A percentile compares a stretch with the other conserved stretches of the same genome.
Evolutionary conservation across 2,113 vertebrate genomes (phyloP).

Genomic region (Scophthalmus maximus): DNA sequence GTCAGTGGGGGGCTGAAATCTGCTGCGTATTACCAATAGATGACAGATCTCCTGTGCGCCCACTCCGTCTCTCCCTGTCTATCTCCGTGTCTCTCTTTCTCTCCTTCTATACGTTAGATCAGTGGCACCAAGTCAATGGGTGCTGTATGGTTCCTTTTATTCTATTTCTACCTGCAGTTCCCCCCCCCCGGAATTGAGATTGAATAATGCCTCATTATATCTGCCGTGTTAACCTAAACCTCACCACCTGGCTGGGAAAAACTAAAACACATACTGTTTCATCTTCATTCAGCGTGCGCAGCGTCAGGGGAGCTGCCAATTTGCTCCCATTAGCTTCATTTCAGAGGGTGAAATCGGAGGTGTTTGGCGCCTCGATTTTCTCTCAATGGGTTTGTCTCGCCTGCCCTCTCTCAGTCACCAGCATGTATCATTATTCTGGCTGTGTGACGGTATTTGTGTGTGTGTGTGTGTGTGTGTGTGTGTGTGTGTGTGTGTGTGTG

Average conservation of each 20-base stretch:
- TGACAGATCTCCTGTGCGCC: conserved; percentile 36
- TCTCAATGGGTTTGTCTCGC: conserved; percentile 35
- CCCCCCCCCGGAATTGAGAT: too few relatives aligned
- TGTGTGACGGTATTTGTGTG: not conserved
- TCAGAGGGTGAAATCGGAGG: conserved; percentile 4
- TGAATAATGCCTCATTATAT: not conserved
- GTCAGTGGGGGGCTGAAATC: conserved; percentile 44
- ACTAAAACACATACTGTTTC: not conserved
- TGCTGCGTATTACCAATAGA: conserved; percentile 55
- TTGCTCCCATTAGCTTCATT: conserved; percentile 11
- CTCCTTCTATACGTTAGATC: not conserved
- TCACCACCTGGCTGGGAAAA: not conserved
- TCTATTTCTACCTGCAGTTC: not conserved
- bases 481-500: too few relatives aligned
- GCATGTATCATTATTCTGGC: conserved; percentile 1
- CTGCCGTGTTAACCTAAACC: not conserved
- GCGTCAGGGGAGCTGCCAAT: not conserved
- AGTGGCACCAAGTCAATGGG: conserved; percentile 9
- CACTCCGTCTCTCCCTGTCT: not conserved
- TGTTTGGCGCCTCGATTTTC: not conserved
- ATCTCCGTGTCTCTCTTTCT: not conserved
- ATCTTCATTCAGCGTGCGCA: not conserved
- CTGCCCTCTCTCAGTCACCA: conserved; percentile 60
- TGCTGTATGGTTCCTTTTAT: not conserved
- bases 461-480: too few relatives aligned